Base-by-base conservation (phyloP, 92 coral and sea anemone genomes). In the Porites lobata region DNA sequence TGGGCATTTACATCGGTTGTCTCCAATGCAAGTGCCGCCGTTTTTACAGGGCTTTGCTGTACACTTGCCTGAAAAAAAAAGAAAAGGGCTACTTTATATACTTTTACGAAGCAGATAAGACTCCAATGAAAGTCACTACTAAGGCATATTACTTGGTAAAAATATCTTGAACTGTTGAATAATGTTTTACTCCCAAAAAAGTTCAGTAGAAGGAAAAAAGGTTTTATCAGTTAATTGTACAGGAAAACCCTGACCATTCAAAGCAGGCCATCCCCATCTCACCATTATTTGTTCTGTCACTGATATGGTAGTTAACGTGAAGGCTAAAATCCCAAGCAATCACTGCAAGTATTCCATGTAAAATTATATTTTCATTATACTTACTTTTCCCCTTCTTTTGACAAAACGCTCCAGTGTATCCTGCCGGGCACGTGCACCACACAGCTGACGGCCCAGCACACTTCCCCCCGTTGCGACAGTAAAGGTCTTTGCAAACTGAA, bases 381-480 rank as follows among this genome's bases (percentile, higher is more conserved):
- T 10, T 56, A 56, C 61, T 56, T 56, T 14, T 56, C 0, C 15
- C 13, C 5, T 56, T 78, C 17, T 50, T 77, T 22, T 92, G 91
- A 51, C 95, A 92, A 75, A 89, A 92, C 2, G 82, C 77, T 86
- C 95, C 95, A 22, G 77, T 82, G 81, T 79, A 92, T 32, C 95
- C 95, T 18, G 81, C 57, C 2, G 89, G 93, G 73, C 95, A 92
- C 17, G 85, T 53, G 81, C 95, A 92, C 63, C 91, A 76, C 8
- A 82, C 9, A 26, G 88, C 64, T 9, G 68, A 82, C 1, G 89
- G 89, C 15, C 90, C 96, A 18, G 88, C 92, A 32, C 98, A 96
- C 56, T 81, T 78, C 5, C 98, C 98, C 15, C 92, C 95, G 82
- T 96, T 96, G 51, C 80, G 93, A 73, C 98, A 96, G 61, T 81